phyloP scores from a whole-genome alignment of 2,888 invertebrate species.

The Drosophila putrida region DNA sequence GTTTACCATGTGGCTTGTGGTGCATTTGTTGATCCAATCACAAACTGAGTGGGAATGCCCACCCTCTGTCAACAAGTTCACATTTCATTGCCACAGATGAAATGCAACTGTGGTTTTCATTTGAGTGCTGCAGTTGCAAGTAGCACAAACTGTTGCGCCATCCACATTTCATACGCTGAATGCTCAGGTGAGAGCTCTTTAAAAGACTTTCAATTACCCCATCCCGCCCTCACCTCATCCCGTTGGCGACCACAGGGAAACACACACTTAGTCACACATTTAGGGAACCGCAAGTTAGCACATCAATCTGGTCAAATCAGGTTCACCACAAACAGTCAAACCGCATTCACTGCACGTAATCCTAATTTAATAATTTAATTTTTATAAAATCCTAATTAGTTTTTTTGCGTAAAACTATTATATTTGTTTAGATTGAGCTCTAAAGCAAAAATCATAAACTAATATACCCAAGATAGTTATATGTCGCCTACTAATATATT shows the following conservation, averaged over 20 bases:
- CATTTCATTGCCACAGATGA: conserved; percentile 59
- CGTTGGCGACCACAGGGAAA: neutral
- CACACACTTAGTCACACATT: conserved; percentile 5
- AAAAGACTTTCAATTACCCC: neutral
- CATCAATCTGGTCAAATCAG: neutral
- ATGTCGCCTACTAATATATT: neutral
- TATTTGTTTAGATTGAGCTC: neutral
- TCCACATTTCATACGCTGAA: neutral
- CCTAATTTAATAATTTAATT: conserved; percentile 11
- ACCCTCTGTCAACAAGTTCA: conserved; percentile 31
- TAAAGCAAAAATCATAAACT: neutral
- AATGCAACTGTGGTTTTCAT: conserved; percentile 40
- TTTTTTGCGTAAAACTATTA: conserved; percentile 1
- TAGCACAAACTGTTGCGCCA: conserved; percentile 26
- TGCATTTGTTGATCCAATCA: conserved; percentile 15
- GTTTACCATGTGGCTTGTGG: conserved; percentile 13
- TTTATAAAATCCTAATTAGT: conserved; percentile 7
- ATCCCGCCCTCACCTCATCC: too few relatives aligned
- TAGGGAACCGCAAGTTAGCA: conserved; percentile 9
- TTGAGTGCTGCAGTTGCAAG: conserved; percentile 36
- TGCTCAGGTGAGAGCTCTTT: conserved; percentile 10
- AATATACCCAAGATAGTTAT: neutral
- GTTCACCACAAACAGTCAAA: conserved; percentile 13
- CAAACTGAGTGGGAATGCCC: conserved; percentile 21
- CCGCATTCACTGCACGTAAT: neutral